These are phyloP conservation scores for Bathybates hornii DNA, from an alignment of 2,113 vertebrate species.

Conservation along the genomic window DNA sequence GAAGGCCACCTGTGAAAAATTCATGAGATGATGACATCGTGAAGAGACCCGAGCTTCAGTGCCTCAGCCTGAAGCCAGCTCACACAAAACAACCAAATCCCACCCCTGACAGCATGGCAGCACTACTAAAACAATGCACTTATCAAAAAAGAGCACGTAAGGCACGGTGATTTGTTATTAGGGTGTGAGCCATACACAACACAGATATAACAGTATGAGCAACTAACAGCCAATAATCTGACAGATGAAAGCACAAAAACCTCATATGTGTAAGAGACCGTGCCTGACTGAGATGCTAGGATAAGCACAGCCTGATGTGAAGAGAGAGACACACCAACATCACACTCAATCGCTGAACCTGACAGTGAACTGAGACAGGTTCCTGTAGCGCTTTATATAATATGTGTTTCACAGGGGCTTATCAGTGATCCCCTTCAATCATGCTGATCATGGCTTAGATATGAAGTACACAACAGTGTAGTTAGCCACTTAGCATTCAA, in stretches of 20 bases:
- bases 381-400: background rate
- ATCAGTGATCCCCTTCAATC: conserved; percentile 40
- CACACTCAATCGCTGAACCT: background rate
- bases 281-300: background rate
- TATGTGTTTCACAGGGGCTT: conserved; percentile 23
- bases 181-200: background rate
- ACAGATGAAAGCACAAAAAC: background rate
- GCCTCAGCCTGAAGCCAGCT: background rate
- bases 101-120: background rate
- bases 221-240: background rate
- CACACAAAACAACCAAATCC: conserved; percentile 1
- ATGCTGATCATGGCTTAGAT: conserved; percentile 39
- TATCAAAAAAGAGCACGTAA: background rate
- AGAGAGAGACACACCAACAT: background rate
- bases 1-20: conserved; percentile 36
- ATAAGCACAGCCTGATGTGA: background rate
- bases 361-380: background rate
- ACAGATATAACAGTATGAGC: background rate
- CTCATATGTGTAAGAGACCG: conserved; percentile 18
- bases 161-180: background rate
- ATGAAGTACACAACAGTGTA: background rate
- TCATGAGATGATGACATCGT: conserved; percentile 20
- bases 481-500: conserved; percentile 28
- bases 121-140: background rate
- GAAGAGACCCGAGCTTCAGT: background rate